These are phyloP conservation scores for Eutolmus rufibarbis DNA, from an alignment of 2,888 invertebrate species.

Conservation along the genomic window DNA sequence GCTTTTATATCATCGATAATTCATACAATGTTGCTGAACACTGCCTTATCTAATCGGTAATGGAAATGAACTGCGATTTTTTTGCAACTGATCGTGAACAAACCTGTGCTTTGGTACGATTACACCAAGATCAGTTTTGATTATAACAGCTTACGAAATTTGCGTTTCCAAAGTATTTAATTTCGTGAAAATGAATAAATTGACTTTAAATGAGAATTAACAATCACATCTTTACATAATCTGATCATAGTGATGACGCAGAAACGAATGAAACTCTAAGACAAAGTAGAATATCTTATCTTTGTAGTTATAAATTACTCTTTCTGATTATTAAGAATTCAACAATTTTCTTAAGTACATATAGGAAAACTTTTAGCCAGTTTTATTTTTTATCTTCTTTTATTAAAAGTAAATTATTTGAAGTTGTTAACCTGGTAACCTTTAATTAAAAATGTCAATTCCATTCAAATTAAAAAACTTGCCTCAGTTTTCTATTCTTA, in stretches of 20 bases:
- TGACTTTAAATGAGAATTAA: neutral
- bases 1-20: neutral
- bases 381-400: too few species aligned
- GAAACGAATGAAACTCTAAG: neutral
- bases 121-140: neutral
- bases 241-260: neutral
- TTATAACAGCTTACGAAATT: neutral
- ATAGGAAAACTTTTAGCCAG: too few species aligned
- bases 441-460: too few species aligned
- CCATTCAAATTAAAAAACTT: too few species aligned
- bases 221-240: neutral
- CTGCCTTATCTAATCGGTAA: neutral
- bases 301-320: neutral
- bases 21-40: neutral
- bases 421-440: too few species aligned
- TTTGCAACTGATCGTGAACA: neutral
- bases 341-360: neutral
- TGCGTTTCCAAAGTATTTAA: neutral
- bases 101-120: neutral
- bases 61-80: neutral
- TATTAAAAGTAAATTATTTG: too few species aligned
- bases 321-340: neutral
- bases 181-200: neutral
- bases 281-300: neutral
- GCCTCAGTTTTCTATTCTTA: too few species aligned